phyloP scores from a whole-genome alignment of 1,140 invertebrate genomes.

The Callitettix versicolor region DNA sequence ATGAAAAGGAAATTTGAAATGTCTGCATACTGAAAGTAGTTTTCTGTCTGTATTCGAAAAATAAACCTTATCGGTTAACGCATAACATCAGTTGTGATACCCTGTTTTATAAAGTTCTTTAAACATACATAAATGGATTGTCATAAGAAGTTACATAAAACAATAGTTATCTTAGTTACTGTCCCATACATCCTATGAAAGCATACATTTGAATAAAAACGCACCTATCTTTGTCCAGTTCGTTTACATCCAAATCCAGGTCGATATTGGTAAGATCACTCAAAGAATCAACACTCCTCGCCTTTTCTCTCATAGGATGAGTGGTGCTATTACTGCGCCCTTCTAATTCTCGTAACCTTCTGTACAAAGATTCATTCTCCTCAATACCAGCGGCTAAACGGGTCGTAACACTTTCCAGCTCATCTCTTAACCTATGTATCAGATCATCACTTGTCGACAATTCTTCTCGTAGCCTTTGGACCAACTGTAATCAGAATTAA shows the following conservation, averaged over 20 bases:
- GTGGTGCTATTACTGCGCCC: conserved; percentile 32
- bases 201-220: too few species aligned
- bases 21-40: too few species aligned
- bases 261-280: conserved; percentile 72
- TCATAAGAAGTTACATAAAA: too few species aligned
- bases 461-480: conserved; percentile 26
- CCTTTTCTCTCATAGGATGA: conserved; percentile 34
- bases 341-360: conserved; percentile 57
- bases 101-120: too few species aligned
- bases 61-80: too few species aligned
- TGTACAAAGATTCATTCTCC: conserved; percentile 64
- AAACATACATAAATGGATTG: too few species aligned
- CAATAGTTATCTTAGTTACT: too few species aligned
- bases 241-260: conserved; percentile 59
- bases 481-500: neutral
- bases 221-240: conserved; percentile 58
- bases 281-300: conserved; percentile 62
- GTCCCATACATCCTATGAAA: too few species aligned
- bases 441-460: conserved; percentile 34
- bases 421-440: conserved; percentile 41
- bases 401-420: conserved; percentile 42
- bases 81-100: too few species aligned
- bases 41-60: too few species aligned
- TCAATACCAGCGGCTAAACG: conserved; percentile 52
- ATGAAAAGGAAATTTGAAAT: too few species aligned